Evolutionary conservation across 2,113 vertebrate genomes (phyloP).

Genomic region (Trichomycterus rosablanca): DNA sequence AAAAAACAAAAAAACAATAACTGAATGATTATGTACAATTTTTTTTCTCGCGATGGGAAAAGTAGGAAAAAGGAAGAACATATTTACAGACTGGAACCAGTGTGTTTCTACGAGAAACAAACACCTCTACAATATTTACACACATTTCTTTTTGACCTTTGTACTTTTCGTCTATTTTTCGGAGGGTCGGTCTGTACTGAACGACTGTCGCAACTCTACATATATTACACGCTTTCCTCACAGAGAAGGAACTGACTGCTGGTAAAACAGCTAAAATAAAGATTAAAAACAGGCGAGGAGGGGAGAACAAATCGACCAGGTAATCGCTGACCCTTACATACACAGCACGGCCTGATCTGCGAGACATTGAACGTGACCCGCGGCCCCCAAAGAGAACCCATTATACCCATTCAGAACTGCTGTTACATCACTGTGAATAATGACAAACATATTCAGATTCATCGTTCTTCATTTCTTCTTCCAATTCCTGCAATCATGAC

Average conservation of each 20-base stretch:
- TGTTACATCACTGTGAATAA: no score
- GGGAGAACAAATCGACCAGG: no score
- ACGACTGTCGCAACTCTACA: constrained; percentile 53
- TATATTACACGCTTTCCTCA: background rate
- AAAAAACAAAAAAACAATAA: constrained; percentile 67
- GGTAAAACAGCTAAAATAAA: constrained; percentile 35
- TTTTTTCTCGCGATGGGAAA: constrained; percentile 58
- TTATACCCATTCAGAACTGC: no score
- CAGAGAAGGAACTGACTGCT: background rate
- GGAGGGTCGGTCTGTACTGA: constrained; percentile 60
- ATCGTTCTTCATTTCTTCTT: no score
- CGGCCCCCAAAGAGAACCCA: no score
- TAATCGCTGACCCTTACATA: no score
- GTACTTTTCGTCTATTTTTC: constrained; percentile 47
- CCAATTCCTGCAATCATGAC: no score
- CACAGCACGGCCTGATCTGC: background rate
- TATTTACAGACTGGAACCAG: constrained; percentile 75
- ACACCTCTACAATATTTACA: constrained; percentile 81
- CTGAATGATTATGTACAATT: constrained; percentile 76
- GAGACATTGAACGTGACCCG: background rate
- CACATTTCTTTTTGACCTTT: constrained; percentile 52
- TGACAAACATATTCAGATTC: no score
- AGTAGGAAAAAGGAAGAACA: constrained; percentile 66
- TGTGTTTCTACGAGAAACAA: constrained; percentile 80
- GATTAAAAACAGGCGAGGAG: constrained; percentile 10